Conservation (phyloP, 2,888 invertebrate genomes). For the Opisthograptis luteolata region DNA sequence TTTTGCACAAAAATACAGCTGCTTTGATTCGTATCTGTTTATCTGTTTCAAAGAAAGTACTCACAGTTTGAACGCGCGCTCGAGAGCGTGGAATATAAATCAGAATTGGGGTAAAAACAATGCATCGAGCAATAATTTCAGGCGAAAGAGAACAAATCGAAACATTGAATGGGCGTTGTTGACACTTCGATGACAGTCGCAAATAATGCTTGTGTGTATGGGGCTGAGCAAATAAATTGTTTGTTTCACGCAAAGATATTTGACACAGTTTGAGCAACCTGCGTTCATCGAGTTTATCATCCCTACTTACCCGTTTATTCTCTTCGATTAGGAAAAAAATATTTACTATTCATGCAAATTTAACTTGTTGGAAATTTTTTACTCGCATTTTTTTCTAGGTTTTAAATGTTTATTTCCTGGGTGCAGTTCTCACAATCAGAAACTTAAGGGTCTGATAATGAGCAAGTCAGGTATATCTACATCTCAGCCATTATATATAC, state of each 20-base stretch:
- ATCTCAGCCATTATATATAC: no score
- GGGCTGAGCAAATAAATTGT: constrained; percentile 16
- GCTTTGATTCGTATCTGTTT: constrained; percentile 44
- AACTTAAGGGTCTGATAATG: no score
- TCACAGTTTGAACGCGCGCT: constrained; percentile 38
- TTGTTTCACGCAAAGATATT: constrained; percentile 11
- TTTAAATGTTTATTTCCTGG: no score
- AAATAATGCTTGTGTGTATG: constrained; percentile 31
- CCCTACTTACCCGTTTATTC: no score
- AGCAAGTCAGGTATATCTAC: no score
- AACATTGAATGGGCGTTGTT: constrained; percentile 38
- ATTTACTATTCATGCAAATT: background rate
- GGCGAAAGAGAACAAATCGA: constrained; percentile 43
- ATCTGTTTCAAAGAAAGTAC: constrained; percentile 43
- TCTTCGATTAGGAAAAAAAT: background rate
- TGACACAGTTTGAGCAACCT: constrained; percentile 7
- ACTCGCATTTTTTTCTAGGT: background rate
- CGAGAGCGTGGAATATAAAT: constrained; percentile 41
- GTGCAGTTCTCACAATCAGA: no score
- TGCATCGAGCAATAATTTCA: constrained; percentile 43
- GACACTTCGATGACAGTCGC: constrained; percentile 39
- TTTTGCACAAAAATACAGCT: constrained; percentile 38
- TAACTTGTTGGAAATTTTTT: background rate
- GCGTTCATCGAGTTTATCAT: background rate
- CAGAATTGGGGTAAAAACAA: constrained; percentile 43